A percentile compares a stretch with the other conserved stretches of the same genome.
Evolutionary conservation across 30 jellyfish, hydroid and myxozoan species (phyloP).

Genomic region (Clytia hemisphaerica): DNA sequence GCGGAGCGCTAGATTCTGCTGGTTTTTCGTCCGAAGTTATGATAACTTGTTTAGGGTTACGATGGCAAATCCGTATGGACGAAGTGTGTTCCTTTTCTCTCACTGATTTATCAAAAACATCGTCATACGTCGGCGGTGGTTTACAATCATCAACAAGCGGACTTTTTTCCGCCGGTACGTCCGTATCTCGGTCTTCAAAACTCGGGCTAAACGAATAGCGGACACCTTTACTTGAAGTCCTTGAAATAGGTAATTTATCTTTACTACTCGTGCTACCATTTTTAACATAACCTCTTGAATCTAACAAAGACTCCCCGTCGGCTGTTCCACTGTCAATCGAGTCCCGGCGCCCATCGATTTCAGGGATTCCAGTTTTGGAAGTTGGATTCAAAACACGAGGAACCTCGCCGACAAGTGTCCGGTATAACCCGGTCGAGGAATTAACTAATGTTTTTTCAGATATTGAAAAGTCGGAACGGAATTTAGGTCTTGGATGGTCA

Average conservation of each 20-base stretch:
- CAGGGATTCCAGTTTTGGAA: neutral
- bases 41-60: conserved; percentile 17
- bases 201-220: conserved; percentile 7
- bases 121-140: too few relatives aligned
- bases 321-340: conserved; percentile 8
- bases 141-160: too few relatives aligned
- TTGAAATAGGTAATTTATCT: neutral
- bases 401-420: conserved; percentile 86
- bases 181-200: too few relatives aligned
- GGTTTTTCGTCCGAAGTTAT: too few relatives aligned
- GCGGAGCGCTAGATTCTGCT: too few relatives aligned
- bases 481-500: conserved; percentile 77
- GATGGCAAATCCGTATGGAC: neutral
- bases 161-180: too few relatives aligned
- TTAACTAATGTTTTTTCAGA: conserved; percentile 68
- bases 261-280: neutral
- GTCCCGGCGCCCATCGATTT: conserved; percentile 6
- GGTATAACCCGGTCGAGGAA: conserved; percentile 87
- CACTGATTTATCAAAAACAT: too few relatives aligned
- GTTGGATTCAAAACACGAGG: conserved; percentile 51
- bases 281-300: neutral
- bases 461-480: conserved; percentile 41
- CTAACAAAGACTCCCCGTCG: too few relatives aligned
- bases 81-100: too few relatives aligned
- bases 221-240: neutral